A percentile compares a stretch with the other conserved stretches of the same genome.
Conservation (phyloP, 2,113 vertebrate genomes). For the cat (Felis catus) region F.catus_Fca126_mat1.0 CM031412.1:214563001-214563500, state of each 20-base stretch:
- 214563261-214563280: conserved; percentile 64
- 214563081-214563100: not conserved
- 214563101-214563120: not conserved
- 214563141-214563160: not conserved
- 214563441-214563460: not conserved
- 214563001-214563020: not conserved
- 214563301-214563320: not conserved
- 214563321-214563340: conserved; percentile 65
- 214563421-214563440: not conserved
- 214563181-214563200: not conserved
- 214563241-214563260: conserved; percentile 75
- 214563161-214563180: not conserved
- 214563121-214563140: not conserved
- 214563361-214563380: conserved; percentile 49
- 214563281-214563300: conserved; percentile 71
- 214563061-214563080: not conserved
- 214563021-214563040: not conserved
- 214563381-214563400: conserved; percentile 69
- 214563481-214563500: not conserved
- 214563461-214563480: not conserved
- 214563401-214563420: conserved; percentile 38
- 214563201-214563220: conserved; percentile 45
- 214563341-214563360: conserved; percentile 64
- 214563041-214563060: not conserved
- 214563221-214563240: conserved; percentile 69